Base-by-base conservation (phyloP, 2,113 vertebrate species). In the Acanthisitta chloris region DNA sequence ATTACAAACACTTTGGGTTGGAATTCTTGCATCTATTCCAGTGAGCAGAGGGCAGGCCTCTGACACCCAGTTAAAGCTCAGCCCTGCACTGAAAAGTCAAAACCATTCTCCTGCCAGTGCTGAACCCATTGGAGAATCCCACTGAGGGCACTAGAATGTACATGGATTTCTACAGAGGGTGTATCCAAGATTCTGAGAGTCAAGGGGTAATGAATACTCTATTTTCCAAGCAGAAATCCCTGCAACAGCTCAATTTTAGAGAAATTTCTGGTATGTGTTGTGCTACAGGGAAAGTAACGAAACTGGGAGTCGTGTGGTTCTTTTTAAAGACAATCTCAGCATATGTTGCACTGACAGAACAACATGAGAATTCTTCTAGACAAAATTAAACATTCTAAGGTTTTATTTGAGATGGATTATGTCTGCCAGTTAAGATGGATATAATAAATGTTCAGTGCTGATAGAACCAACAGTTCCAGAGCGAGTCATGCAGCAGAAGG, bases 181-280 rank as follows among this genome's bases (percentile, higher is more conserved):
- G 62, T 36, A 18, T 26, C 88, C 33, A 12, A 66, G 89, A 66
- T 88, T 87, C 86, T 49, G 82, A 73, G 90, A 77, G 57, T 31
- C 5, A 5, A 67, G 20, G 45, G 23, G 42, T 86, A 42, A 77
- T 90, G 57, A 77, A 90, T 45, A 45, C 69, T 92, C 66, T 59
- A 33, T 70, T 95, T 90, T 70, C 76, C 74, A 26, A 66, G 81
- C 66, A 86, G 71, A 73, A 91, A 77, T 52, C 46, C 58, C 61
- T 28, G 0, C 4, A 79, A 80, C 28, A 72, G 84, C 48, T 81
- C 64, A 7, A 1, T 24, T 65, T 66, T 33, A 19, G 45, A 25
- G 72, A 43, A 88, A 84, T 76, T 69, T 77, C 51, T 62, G 42
- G 19, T 64, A 67, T 48, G 84, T 72, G 52, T 57, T 79, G 69